Base-by-base conservation (phyloP, 2,888 invertebrate genomes). In the Nomada flava region DNA sequence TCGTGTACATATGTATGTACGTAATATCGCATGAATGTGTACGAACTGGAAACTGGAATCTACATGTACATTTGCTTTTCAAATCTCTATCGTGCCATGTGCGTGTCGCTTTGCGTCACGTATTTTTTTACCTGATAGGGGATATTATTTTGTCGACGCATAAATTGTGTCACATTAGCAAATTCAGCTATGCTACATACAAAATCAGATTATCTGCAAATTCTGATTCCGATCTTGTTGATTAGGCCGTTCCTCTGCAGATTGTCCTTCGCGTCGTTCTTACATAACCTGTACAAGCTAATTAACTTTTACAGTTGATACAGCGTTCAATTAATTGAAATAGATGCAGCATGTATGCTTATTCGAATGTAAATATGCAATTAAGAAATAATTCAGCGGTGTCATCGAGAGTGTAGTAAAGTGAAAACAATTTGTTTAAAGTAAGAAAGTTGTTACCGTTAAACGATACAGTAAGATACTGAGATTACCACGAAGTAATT, bases 231-330 rank as follows among this genome's bases (percentile, higher is more conserved):
- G n/a, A 23, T 69, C 62, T 57, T 52, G 76, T 76, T 36, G 69
- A 83, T 76, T 52, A 77, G 70, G 70, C 55, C 81, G 65, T 73
- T 81, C 70, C 69, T 52, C 62, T 72, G 47, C 59, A 29, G n/a
- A 50, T 69, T 55, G 64, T 69, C 69, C 76, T 72, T 76, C 69
- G 42, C 23, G 72, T 60, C 55, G 36, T 50, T 72, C 72, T 82
- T 82, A 82, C 81, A 76, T 82, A 81, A 82, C 65, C 72, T 65
- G 20, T 57, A 65, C 53, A 44, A 71, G 62, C 68, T 71, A 75
- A 70, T 76, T 76, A 77, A 52, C 69, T 73, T 67, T 57, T 36
- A 36, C 59, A 62, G 55, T 62, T 60, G 26, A 36, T 69, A 72
- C 53, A 20, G 7, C 20, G 9, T 59, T n/a, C n/a, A n/a, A 60